Conservation (phyloP, 2,888 invertebrate genomes). For the Perdita meconis region DNA sequence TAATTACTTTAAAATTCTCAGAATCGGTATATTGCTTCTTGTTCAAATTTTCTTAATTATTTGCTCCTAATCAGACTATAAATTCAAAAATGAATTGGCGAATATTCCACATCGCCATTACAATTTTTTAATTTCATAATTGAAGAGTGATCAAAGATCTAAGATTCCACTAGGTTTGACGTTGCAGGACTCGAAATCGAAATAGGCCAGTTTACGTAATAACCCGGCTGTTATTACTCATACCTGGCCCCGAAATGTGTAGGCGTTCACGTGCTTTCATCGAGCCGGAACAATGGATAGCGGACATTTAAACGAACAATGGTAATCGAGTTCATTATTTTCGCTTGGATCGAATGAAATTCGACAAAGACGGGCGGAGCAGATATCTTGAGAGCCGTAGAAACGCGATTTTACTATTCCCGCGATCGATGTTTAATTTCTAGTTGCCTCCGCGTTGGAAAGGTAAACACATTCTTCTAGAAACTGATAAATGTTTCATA, state of each 20-base stretch:
- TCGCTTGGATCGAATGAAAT: conserved; percentile 38
- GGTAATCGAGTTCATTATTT: conserved; percentile 50
- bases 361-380: conserved; percentile 9
- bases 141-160: too few relatives aligned
- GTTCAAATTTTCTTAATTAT: too few relatives aligned
- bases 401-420: conserved; percentile 14
- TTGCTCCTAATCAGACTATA: too few relatives aligned
- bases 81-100: too few relatives aligned
- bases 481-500: background rate
- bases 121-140: too few relatives aligned
- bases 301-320: conserved; percentile 52
- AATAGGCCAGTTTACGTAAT: conserved; percentile 48
- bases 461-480: background rate
- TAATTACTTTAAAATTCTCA: too few relatives aligned
- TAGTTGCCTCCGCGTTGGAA: background rate
- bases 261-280: conserved; percentile 44
- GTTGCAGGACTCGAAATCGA: conserved; percentile 8
- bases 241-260: conserved; percentile 39
- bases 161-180: conserved; percentile 4
- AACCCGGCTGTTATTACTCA: conserved; percentile 36
- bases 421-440: background rate
- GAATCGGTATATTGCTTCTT: too few relatives aligned
- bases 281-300: conserved; percentile 47
- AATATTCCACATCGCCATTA: too few relatives aligned
- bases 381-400: conserved; percentile 21